Percentiles rank a stretch among this genome's conserved stretches.
These are phyloP conservation scores for Hipposideros armiger DNA, from an alignment of 2,113 vertebrate species.

Conservation along the genomic window DNA sequence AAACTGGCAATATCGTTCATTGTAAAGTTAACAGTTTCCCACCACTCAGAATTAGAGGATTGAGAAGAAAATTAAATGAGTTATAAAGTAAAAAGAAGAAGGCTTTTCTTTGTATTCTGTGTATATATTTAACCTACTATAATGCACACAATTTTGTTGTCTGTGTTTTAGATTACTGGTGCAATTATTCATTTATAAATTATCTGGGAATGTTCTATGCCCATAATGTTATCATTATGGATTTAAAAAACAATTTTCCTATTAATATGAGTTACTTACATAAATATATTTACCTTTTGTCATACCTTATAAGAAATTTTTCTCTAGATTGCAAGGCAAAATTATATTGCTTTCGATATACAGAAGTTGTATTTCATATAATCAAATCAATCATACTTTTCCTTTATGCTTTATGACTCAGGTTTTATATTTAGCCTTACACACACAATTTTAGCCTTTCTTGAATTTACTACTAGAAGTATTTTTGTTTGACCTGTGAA, in stretches of 20 bases:
- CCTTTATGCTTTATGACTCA: conserved; percentile 15
- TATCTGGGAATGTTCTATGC: background rate
- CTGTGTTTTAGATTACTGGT: background rate
- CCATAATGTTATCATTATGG: background rate
- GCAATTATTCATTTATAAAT: background rate
- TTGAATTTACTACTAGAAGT: background rate
- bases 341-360: background rate
- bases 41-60: background rate
- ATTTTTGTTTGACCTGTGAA: background rate
- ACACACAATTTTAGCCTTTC: background rate
- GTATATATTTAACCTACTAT: background rate
- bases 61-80: background rate
- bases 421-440: background rate
- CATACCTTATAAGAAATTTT: background rate
- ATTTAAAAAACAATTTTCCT: conserved; percentile 28
- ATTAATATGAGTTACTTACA: background rate
- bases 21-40: background rate
- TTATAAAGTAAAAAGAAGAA: background rate
- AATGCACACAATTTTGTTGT: background rate
- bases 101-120: background rate
- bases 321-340: background rate
- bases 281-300: background rate
- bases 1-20: background rate
- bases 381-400: background rate
- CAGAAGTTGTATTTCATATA: background rate